phyloP scores from a whole-genome alignment of 1,140 invertebrate species.

The Myzus persicae region DNA sequence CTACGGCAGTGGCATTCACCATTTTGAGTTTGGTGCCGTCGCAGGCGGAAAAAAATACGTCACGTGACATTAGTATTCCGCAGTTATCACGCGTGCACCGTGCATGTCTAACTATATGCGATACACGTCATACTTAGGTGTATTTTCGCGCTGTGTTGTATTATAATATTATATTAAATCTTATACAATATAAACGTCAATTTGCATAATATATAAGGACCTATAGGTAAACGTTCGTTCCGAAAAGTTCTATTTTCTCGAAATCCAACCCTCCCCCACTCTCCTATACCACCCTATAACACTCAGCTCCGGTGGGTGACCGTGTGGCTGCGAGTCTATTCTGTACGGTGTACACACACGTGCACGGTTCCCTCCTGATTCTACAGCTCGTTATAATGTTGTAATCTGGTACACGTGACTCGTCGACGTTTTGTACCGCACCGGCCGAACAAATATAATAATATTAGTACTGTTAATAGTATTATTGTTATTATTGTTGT shows the following conservation, averaged over 20 bases:
- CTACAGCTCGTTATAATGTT: neutral
- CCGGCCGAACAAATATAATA: neutral
- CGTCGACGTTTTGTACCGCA: neutral
- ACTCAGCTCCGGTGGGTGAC: neutral
- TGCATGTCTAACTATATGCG: neutral
- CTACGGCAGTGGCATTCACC: neutral
- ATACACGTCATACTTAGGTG: neutral
- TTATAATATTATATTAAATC: conserved; percentile 5
- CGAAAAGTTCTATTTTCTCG: neutral
- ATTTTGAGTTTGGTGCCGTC: neutral
- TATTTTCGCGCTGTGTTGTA: neutral
- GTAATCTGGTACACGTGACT: neutral
- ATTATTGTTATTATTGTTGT: neutral
- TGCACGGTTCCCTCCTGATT: neutral
- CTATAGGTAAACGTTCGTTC: neutral
- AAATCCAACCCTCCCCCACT: neutral
- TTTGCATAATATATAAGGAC: neutral
- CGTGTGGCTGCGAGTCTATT: neutral
- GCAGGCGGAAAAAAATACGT: neutral
- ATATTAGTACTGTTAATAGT: neutral
- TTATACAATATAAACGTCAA: neutral
- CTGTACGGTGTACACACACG: neutral
- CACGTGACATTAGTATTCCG: neutral
- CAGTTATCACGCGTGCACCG: neutral
- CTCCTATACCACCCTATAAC: neutral